A percentile compares a stretch with the other conserved stretches of the same genome.
These are phyloP conservation scores for Alethe castanea DNA, from an alignment of 2,113 vertebrate genomes.

Conservation along the genomic window DNA sequence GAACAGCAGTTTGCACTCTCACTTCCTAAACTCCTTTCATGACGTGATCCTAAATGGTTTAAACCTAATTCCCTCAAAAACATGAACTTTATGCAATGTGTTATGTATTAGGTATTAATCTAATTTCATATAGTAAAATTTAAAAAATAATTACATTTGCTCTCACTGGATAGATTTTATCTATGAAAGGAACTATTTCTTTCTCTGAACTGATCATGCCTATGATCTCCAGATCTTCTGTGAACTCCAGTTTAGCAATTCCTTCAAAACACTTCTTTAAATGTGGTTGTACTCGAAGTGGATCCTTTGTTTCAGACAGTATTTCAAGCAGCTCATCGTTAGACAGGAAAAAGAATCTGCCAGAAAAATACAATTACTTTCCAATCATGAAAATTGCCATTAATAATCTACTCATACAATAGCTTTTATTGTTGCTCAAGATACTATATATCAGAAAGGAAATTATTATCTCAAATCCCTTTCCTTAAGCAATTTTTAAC, in stretches of 20 bases:
- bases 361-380: constrained; percentile 4
- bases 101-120: not conserved
- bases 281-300: constrained; percentile 88
- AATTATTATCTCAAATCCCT: not conserved
- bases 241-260: constrained; percentile 88
- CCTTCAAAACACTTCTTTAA: constrained; percentile 96
- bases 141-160: constrained; percentile 77
- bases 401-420: not conserved
- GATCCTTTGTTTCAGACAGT: constrained; percentile 92
- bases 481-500: not conserved
- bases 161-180: constrained; percentile 79
- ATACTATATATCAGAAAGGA: not conserved
- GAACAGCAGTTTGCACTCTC: not conserved
- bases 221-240: constrained; percentile 74
- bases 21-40: not conserved
- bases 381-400: not conserved
- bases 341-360: constrained; percentile 92
- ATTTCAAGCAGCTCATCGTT: constrained; percentile 94
- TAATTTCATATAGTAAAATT: not conserved
- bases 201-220: constrained; percentile 94
- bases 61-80: not conserved
- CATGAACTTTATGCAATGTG: not conserved
- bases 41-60: not conserved
- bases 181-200: constrained; percentile 80
- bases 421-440: not conserved